phyloP scores from a whole-genome alignment of 1,140 invertebrate species.

The Brachionus paranguensis region DNA sequence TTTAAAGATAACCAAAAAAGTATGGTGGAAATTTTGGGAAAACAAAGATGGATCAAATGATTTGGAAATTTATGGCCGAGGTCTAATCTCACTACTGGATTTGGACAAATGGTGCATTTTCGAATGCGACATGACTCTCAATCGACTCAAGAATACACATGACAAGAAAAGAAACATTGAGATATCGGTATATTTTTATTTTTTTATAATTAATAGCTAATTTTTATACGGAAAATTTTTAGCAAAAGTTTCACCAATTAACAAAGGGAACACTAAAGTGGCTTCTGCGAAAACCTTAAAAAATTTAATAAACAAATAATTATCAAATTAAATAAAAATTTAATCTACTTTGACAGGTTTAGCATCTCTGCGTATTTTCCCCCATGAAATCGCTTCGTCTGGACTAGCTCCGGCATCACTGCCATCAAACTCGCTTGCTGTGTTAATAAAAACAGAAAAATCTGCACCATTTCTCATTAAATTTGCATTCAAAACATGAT shows the following conservation, averaged over 20 bases:
- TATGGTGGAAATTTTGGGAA: conserved; percentile 23
- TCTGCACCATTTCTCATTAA: conserved; percentile 86
- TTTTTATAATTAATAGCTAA: neutral
- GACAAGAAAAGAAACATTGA: neutral
- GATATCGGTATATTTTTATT: neutral
- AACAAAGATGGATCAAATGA: neutral
- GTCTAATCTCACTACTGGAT: neutral
- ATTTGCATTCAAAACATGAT: conserved; percentile 76
- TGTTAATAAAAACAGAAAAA: conserved; percentile 91
- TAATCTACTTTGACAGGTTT: conserved; percentile 73
- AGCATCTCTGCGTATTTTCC: conserved; percentile 83
- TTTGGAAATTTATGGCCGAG: neutral
- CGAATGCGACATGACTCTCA: neutral
- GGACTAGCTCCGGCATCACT: conserved; percentile 86
- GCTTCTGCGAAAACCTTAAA: conserved; percentile 67
- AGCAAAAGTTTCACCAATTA: conserved; percentile 93
- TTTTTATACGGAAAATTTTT: conserved; percentile 35
- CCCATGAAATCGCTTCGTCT: conserved; percentile 97
- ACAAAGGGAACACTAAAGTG: conserved; percentile 83
- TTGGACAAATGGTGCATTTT: neutral
- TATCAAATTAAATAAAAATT: conserved; percentile 47
- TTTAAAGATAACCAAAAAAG: neutral
- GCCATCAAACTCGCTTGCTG: conserved; percentile 94
- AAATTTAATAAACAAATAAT: neutral
- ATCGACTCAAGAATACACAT: neutral